phyloP scores from a whole-genome alignment of 2,113 vertebrate species.

The Centropus bengalensis region DNA sequence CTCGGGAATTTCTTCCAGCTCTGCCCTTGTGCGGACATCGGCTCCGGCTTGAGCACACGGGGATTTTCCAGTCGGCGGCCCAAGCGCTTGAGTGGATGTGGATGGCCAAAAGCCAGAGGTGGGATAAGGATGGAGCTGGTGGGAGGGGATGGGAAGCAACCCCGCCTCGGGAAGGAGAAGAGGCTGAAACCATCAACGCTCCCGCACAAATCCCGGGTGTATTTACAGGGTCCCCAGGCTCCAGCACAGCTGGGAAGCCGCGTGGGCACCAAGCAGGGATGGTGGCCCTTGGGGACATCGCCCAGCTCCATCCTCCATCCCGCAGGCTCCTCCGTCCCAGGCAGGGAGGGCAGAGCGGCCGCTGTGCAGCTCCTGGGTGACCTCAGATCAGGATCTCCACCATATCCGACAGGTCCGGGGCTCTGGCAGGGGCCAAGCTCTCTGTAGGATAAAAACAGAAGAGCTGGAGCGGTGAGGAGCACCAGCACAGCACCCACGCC shows the following conservation, averaged over 20 bases:
- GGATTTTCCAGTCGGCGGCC: neutral
- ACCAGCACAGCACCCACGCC: fast-evolving
- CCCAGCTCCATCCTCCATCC: constrained; percentile 4
- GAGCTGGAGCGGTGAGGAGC: neutral
- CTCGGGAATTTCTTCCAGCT: neutral
- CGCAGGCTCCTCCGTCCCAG: neutral
- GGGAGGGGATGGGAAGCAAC: neutral
- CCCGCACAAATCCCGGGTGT: neutral
- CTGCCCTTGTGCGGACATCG: neutral
- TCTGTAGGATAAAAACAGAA: constrained; percentile 61
- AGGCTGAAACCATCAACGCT: constrained; percentile 8
- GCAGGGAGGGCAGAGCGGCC: neutral
- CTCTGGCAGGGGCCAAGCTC: constrained; percentile 31
- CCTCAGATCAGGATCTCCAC: constrained; percentile 83
- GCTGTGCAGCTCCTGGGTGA: fast-evolving
- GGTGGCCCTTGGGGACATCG: neutral
- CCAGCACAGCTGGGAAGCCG: neutral
- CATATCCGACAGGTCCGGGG: constrained; percentile 75
- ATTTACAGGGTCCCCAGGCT: constrained; percentile 29
- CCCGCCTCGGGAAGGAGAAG: neutral
- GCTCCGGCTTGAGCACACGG: fast-evolving
- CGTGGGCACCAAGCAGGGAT: neutral
- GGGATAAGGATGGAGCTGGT: neutral
- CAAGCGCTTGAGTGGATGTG: neutral
- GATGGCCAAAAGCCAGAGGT: neutral